Evolutionary conservation across 2,113 vertebrate species (phyloP), one percentile per base, ranked within the genome.

Genomic region (Tretioscincus oriximinensis): DNA sequence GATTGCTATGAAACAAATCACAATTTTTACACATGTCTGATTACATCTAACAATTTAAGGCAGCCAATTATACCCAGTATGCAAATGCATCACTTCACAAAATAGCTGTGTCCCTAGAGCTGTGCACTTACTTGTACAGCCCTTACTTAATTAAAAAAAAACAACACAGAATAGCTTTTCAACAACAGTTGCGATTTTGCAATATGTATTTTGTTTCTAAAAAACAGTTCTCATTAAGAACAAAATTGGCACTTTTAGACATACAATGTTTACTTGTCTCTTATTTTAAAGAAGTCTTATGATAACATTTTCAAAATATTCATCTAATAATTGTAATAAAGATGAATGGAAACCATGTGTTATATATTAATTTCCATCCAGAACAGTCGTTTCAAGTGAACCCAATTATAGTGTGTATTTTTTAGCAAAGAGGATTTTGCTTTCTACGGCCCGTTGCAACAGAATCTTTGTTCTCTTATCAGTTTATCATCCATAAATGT

Each of bases 1-100:
- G 89, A 93, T 92, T 90, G 88, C 86, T 88, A 78, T 85, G 85
- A 89, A 92, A 91, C 87, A 91, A 92, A 93, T 92, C 87, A 91
- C 84, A 93, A 91, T 92, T 92, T 91, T 91, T 90, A 87, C 89
- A 91, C 87, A 91, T 81, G 91, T 91, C 88, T 86, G 91, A 92
- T 89, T 90, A 89, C 86, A 91, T 90, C 81, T 91, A 89, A 85
- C 89, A 90, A 90, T 92, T 92, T 92, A 85, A 89, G 86, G 77
- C 87, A 86, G 90, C 81, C 89, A 89, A 88, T 90, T 90, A 91
- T 85, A 88, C 9, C 6, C 68, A 86, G 85, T 88, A 92, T 91
- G 90, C 88, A 93, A 92, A 92, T 88, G 58, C 49, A 69, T 82
- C 73, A 0, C 72, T 88, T 87, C 85, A 85, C 84, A 90, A 67